These are phyloP conservation scores for Pseudococcus longispinus DNA, from an alignment of 2,888 invertebrate species.

Conservation along the genomic window DNA sequence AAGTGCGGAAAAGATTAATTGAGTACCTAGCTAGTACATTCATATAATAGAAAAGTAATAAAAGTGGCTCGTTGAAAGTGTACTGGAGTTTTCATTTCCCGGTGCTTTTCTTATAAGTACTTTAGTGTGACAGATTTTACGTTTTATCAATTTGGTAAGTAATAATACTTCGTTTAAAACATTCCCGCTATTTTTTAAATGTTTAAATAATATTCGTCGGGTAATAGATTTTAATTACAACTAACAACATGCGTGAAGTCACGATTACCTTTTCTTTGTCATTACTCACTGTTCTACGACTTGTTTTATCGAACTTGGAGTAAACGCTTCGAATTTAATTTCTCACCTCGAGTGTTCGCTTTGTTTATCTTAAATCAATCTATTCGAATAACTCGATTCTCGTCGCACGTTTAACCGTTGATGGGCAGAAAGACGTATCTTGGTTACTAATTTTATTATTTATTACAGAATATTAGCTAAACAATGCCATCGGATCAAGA, in stretches of 20 bases:
- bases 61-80: not conserved
- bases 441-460: constrained; percentile 26
- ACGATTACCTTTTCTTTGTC: not conserved
- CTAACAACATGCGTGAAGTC: not conserved
- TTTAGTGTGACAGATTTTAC: not conserved
- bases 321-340: not conserved
- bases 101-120: not conserved
- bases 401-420: not conserved
- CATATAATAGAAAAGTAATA: not conserved
- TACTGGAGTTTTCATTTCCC: not conserved
- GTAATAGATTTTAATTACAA: not conserved
- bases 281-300: not conserved
- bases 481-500: constrained; percentile 31
- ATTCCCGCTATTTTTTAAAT: not conserved
- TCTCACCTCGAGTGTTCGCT: not conserved
- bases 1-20: not conserved
- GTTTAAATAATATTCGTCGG: not conserved
- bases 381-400: no score
- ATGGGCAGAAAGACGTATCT: not conserved
- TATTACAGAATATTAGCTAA: not conserved
- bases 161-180: not conserved
- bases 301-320: not conserved
- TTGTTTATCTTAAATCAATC: no score
- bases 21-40: no score
- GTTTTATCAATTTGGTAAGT: not conserved